These are phyloP conservation scores for Indri indri DNA, from an alignment of 2,113 vertebrate genomes.

Conservation along the genomic window DNA sequence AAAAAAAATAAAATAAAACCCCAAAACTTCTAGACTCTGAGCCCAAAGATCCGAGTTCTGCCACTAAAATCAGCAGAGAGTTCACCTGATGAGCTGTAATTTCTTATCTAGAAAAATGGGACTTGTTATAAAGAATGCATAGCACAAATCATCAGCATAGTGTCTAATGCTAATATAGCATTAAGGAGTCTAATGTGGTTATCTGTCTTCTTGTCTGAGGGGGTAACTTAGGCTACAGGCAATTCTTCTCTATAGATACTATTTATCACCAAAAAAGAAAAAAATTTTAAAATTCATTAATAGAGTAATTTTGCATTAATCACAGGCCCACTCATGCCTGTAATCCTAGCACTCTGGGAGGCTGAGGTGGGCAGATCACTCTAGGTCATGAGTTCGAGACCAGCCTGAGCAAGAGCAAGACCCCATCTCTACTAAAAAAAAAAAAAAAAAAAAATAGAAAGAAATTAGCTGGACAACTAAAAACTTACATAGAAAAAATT, in stretches of 20 bases:
- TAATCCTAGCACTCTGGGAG: too few relatives aligned
- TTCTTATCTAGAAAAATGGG: background rate
- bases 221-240: background rate
- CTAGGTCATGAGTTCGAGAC: too few relatives aligned
- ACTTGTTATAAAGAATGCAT: background rate
- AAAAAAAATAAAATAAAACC: background rate
- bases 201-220: background rate
- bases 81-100: background rate
- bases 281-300: conserved; percentile 18
- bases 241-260: background rate
- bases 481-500: too few relatives aligned
- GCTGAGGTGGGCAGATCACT: too few relatives aligned
- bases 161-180: background rate
- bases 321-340: background rate
- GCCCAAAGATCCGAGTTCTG: background rate
- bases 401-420: too few relatives aligned
- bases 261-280: background rate
- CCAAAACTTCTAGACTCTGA: background rate
- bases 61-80: background rate
- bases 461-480: too few relatives aligned
- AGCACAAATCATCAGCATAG: background rate
- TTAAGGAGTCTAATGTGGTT: background rate
- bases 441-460: too few relatives aligned
- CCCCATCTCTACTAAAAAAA: too few relatives aligned
- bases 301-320: conserved; percentile 8